phyloP scores from a whole-genome alignment of 2,113 vertebrate genomes.

The Falco punctatus region DNA sequence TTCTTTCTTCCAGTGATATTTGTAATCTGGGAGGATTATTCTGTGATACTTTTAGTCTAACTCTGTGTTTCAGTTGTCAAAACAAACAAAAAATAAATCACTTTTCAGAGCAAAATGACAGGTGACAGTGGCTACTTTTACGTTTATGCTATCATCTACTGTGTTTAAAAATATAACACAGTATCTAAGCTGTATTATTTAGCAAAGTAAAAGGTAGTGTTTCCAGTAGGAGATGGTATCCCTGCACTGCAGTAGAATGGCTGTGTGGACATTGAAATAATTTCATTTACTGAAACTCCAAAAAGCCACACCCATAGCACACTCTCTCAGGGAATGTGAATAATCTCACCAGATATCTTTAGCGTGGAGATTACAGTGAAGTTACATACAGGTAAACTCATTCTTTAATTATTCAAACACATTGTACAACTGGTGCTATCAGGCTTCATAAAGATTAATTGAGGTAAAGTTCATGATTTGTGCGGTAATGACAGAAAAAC shows the following conservation, averaged over 20 bases:
- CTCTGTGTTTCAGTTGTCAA: accelerated
- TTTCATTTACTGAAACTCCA: neutral
- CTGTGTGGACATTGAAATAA: neutral
- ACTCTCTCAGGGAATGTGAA: neutral
- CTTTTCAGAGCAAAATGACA: neutral
- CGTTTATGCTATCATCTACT: neutral
- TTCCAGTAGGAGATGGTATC: neutral
- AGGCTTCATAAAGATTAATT: neutral
- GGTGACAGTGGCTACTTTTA: neutral
- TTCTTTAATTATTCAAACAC: neutral
- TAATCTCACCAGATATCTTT: neutral
- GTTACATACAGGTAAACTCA: neutral
- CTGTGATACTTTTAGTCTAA: neutral
- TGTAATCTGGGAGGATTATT: neutral
- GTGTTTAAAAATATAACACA: neutral
- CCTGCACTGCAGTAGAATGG: neutral
- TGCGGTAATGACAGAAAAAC: neutral
- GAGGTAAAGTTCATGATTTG: neutral
- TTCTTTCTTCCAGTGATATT: neutral
- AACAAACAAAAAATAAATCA: neutral
- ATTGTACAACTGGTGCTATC: neutral
- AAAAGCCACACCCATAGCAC: neutral
- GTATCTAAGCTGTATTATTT: neutral
- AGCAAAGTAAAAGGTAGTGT: neutral
- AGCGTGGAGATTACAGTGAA: neutral